Conservation (phyloP, 92 coral and sea anemone species). For the Blastomussa wellsi region DNA sequence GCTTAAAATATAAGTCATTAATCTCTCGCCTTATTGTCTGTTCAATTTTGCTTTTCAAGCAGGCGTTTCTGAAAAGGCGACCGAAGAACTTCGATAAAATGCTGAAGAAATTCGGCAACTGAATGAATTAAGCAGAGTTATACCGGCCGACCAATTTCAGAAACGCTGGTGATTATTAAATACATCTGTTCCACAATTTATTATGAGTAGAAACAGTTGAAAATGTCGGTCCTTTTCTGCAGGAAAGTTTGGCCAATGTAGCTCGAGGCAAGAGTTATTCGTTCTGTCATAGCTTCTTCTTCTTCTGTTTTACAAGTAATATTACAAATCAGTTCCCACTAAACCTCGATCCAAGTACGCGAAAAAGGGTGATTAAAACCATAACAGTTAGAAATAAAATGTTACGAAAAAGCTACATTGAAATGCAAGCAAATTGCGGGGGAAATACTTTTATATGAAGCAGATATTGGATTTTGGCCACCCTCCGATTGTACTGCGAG, state of each 20-base stretch:
- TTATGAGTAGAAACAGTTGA: not conserved
- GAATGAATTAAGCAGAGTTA: not conserved
- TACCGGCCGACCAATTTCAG: not conserved
- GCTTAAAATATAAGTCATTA: constrained; percentile 5
- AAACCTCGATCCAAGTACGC: not conserved
- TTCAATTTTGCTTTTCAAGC: not conserved
- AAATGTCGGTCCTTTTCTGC: too few relatives aligned
- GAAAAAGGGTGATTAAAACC: not conserved
- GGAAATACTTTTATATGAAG: not conserved
- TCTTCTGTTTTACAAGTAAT: not conserved
- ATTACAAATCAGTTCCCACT: not conserved
- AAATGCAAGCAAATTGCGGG: not conserved
- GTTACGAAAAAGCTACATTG: not conserved
- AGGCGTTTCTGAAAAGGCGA: not conserved
- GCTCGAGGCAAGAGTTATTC: not conserved
- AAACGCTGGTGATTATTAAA: not conserved
- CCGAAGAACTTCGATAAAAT: not conserved
- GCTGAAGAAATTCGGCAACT: not conserved
- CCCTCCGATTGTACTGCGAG: not conserved
- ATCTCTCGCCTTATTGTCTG: constrained; percentile 31
- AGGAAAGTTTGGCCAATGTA: not conserved
- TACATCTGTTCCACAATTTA: not conserved
- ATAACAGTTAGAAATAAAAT: not conserved
- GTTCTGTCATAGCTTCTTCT: not conserved
- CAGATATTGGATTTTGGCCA: too few relatives aligned